Base-by-base conservation (phyloP, 2,797 vertebrate species). In the Chelonia mydas region DNA sequence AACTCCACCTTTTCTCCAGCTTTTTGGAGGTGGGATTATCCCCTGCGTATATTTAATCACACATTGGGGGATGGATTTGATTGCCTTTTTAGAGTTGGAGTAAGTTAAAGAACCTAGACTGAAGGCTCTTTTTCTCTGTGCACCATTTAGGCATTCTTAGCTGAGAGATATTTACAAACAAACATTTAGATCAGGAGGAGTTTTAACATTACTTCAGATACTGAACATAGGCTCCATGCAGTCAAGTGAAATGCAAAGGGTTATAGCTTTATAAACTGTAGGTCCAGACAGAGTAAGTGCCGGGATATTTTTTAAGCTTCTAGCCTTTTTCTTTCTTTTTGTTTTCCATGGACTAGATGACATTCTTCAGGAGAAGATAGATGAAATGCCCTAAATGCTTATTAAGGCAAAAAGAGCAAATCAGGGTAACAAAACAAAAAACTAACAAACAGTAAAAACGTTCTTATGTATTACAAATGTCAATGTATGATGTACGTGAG, bases 1-100 rank as follows among this genome's bases (percentile, higher is more conserved):
- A 97, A 97, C 95, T 88, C 93, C 97, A 96, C 96, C 96, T 97
- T 96, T 98, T 97, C 95, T 97, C 90, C 86, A 94, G 92, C 95
- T 86, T 98, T 98, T 96, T 1, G 65, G 92, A 95, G 93, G 89
- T 78, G 3, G 85, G 95, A 95, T 97, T 97, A 97, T 97, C 97
- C 95, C 59, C 95, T 96, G 95, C 92, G 93, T 97, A 68, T 97
- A 90, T 98, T 97, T 97, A 97, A 97, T 98, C 97, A 96, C 95
- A 82, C 96, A 49, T 84, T 93, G 88, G 94, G 97, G 95, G 94
- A 93, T 88, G 83, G 88, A 93, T 96, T 96, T 95, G 97, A 97
- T 97, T 96, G 97, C 96, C 97, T 97, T 96, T 97, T 97, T 74
- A 82, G 97, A 97, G 95, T 83, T 89, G 84, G 95, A 90, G 95